Base-by-base conservation (phyloP, 2,888 invertebrate species). In the Odontocolon sp. region DNA sequence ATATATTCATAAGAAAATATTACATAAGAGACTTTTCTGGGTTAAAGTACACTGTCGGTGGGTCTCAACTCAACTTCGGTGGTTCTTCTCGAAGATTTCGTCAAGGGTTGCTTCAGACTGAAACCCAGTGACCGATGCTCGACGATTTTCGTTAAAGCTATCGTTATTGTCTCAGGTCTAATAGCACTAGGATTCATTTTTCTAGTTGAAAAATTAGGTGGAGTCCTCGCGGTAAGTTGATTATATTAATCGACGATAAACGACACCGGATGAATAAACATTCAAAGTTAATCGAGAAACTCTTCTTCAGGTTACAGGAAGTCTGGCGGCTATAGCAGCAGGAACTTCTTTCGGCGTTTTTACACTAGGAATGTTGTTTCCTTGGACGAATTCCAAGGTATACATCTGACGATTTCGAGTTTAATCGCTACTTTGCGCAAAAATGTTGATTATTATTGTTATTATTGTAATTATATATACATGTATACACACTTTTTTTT, bases 31-130 rank as follows among this genome's bases (percentile, higher is more conserved):
- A 40, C 31, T 47, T n/a, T 38, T 18, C 38, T 8, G 11, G 2
- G 71, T 71, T 90, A 23, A 88, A 97, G 97, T 88, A 97, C 97
- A 0, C 91, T 98, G 33, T 97, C 97, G 0, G 96, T 97, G 1
- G 96, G 97, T 1, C 91, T 98, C 36, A 98, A 98, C 89, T 96
- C 97, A 0, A 95, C 97, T 38, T 94, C 97, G 0, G 94, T 97
- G 61, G 97, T 97, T 0, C 92, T 95, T 1, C 91, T 97, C 16
- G 96, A 97, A 88, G 97, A 98, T 87, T 93, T 97, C 63, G 92
- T 96, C 78, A 94, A 94, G 83, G 94, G 95, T 40, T 94, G 94
- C 89, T 92, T 94, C 84, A 92, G 93, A 76, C 87, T 94, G 52
- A 91, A 93, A 47, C 91, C 94, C 38, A 93, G 93, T 74, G 94